Evolutionary conservation across 2,797 vertebrate genomes (phyloP), one percentile per base, ranked within the genome.

Genomic region (Paguma larvata): DNA sequence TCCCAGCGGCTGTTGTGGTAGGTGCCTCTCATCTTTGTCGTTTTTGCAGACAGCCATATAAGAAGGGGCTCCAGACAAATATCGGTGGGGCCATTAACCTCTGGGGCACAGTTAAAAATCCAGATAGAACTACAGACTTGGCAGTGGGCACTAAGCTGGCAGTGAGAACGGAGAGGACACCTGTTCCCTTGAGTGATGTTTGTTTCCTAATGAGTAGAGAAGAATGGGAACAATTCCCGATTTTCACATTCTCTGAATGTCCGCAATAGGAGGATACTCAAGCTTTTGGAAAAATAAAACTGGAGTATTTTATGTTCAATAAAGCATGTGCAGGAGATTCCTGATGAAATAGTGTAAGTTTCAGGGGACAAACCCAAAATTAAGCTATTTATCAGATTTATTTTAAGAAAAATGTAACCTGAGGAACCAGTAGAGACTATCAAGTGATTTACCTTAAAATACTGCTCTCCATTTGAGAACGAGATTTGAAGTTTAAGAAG

Each of bases 261-360:
- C 25, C 32, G 59, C 16, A 82, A 51, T 6, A 72, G 19, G 30
- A 68, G 6, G 4, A 65, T 70, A 68, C 12, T 89, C 18, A 85
- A 85, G 25, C 79, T 88, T 94, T 18, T 21, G 23, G 38, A 77
- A 87, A 93, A 94, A 63, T 14, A 65, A 56, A 88, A 89, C 72
- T 34, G 51, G 12, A 85, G 15, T 34, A 67, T 53, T 89, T 70
- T 59, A 80, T 44, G 34, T 78, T 68, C 38, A 46, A 51, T 65
- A 34, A 65, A 48, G 34, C 38, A 2, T 67, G 13, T 44, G 14
- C 8, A 34, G 25, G 34, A 18, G 48, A 59, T 87, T 90, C 46
- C 21, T 51, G 14, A 62, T 62, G 14, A 92, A 85, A 85, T 68
- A 73, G 75, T 44, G 21, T 19, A n/a, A 65, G 6, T 68, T 62